Evolutionary conservation across 2,888 invertebrate genomes (phyloP).

Genomic region (Kryphioiulus occultus): DNA sequence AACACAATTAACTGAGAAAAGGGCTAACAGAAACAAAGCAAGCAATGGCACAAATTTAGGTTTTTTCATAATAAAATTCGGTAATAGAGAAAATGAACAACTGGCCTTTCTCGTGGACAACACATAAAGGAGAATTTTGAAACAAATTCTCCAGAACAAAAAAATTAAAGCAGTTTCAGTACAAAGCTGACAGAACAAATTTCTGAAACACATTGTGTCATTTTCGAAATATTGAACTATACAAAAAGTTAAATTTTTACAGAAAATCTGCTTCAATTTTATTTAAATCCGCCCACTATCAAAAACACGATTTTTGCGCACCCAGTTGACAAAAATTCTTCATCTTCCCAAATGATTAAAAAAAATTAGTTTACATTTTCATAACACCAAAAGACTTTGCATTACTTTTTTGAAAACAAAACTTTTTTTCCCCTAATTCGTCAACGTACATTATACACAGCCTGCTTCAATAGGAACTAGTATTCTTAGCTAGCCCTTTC

Average conservation of each 20-base stretch:
- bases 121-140: neutral
- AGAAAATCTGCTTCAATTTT: no score
- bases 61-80: neutral
- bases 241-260: neutral
- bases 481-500: constrained; percentile 29
- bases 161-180: neutral
- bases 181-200: neutral
- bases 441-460: constrained; percentile 3
- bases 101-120: neutral
- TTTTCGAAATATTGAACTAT: neutral
- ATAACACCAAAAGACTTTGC: no score
- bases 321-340: neutral
- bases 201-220: no score
- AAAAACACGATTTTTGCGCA: neutral
- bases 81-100: neutral
- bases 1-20: constrained; percentile 17
- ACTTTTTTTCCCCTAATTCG: neutral
- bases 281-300: no score
- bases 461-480: constrained; percentile 35
- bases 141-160: neutral
- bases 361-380: neutral
- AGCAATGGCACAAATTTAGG: constrained; percentile 15
- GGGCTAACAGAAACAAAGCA: neutral
- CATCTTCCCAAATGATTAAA: neutral
- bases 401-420: no score